Conservation (phyloP, 1,140 invertebrate species). For the Anastrepha obliqua region DNA sequence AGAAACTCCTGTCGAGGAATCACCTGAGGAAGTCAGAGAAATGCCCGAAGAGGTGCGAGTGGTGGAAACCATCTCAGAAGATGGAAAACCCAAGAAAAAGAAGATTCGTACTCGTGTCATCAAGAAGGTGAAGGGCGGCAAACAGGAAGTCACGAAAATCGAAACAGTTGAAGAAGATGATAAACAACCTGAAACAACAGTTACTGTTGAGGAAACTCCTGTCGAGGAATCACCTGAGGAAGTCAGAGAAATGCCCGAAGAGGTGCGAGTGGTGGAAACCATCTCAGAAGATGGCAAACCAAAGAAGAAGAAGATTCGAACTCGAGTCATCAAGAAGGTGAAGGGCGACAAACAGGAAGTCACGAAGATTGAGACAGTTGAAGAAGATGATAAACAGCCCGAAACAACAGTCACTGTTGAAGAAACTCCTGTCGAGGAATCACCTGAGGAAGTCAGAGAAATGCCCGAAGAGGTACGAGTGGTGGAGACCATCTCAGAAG, state of each 20-base stretch:
- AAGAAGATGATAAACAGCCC: slow-evolving; percentile 70
- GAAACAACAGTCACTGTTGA: slow-evolving; percentile 64
- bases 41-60: slow-evolving; percentile 53
- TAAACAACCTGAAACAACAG: slow-evolving; percentile 63
- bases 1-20: slow-evolving; percentile 46
- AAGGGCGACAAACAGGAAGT: slow-evolving; percentile 67
- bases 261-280: slow-evolving; percentile 57
- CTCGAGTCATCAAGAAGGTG: slow-evolving; percentile 64
- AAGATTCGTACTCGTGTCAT: slow-evolving; percentile 68
- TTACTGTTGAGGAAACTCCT: slow-evolving; percentile 59
- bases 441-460: slow-evolving; percentile 30
- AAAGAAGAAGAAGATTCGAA: slow-evolving; percentile 58
- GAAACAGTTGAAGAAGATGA: slow-evolving; percentile 66
- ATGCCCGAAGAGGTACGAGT: slow-evolving; percentile 45
- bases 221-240: slow-evolving; percentile 60
- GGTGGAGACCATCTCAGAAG: slow-evolving; percentile 52
- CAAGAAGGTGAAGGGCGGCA: slow-evolving; percentile 62
- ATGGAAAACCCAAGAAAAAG: slow-evolving; percentile 63
- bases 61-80: slow-evolving; percentile 50
- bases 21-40: slow-evolving; percentile 27
- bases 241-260: slow-evolving; percentile 59
- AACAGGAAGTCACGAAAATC: slow-evolving; percentile 66
- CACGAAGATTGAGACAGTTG: slow-evolving; percentile 69
- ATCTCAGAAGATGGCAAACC: slow-evolving; percentile 56
- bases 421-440: slow-evolving; percentile 46